phyloP scores from a whole-genome alignment of 2,797 vertebrate species.

The Gymnocypris eckloni region DNA sequence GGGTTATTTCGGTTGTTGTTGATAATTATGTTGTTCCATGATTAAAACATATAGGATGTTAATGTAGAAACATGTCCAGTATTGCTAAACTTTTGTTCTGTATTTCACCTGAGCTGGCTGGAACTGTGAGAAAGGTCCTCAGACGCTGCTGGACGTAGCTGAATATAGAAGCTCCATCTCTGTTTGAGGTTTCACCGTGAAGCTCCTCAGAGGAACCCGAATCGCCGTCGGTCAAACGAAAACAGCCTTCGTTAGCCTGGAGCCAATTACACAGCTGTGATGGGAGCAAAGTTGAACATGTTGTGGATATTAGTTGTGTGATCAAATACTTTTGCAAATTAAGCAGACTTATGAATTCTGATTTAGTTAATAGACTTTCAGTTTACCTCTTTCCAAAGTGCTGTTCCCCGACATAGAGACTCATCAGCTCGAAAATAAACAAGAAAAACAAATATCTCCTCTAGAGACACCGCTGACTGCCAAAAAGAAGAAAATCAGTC shows the following conservation, averaged over 20 bases:
- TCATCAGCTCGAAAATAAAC: constrained; percentile 86
- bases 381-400: constrained; percentile 87
- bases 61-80: neutral
- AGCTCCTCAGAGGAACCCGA: neutral
- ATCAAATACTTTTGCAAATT: neutral
- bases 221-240: constrained; percentile 65
- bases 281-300: neutral
- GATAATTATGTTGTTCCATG: neutral
- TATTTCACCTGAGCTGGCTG: constrained; percentile 79
- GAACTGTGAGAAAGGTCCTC: constrained; percentile 77
- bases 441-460: constrained; percentile 87
- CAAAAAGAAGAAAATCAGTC: constrained; percentile 28
- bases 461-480: constrained; percentile 79
- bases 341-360: neutral
- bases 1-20: neutral
- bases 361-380: neutral
- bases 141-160: constrained; percentile 76
- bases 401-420: constrained; percentile 85
- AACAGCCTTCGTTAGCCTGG: constrained; percentile 77
- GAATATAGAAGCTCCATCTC: constrained; percentile 65
- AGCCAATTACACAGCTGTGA: constrained; percentile 89
- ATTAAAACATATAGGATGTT: neutral
- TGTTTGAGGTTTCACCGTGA: constrained; percentile 31
- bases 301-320: neutral
- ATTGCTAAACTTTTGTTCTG: neutral